Percentiles rank a stretch among this genome's conserved stretches.
phyloP scores from a whole-genome alignment of 2,797 vertebrate genomes.

The Morus bassanus region DNA sequence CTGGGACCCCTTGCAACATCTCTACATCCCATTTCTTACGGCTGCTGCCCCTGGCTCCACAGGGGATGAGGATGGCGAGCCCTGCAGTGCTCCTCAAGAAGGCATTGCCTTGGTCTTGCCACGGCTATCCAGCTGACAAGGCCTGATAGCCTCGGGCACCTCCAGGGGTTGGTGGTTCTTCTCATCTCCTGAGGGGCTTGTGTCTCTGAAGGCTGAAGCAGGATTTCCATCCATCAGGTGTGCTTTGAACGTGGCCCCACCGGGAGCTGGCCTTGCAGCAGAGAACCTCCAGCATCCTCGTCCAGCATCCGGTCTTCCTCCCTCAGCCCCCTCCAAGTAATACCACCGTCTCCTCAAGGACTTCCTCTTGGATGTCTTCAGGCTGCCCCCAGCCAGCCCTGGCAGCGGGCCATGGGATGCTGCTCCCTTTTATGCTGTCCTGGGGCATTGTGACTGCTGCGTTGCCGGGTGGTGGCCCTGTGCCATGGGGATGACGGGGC shows the following conservation, averaged over 20 bases:
- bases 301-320: not conserved
- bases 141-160: too few relatives aligned
- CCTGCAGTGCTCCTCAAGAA: not conserved
- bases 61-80: not conserved
- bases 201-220: not conserved
- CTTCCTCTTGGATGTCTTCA: too few relatives aligned
- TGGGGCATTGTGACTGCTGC: not conserved
- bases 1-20: not conserved
- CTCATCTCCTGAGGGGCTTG: too few relatives aligned
- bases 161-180: not conserved
- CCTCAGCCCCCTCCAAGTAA: not conserved
- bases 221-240: not conserved
- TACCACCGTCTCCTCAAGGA: not conserved
- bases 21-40: not conserved
- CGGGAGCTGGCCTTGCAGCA: not conserved
- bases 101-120: not conserved
- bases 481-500: not conserved
- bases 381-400: too few relatives aligned
- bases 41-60: not conserved
- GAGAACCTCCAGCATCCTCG: too few relatives aligned
- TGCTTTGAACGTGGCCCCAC: not conserved
- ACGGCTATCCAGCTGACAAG: not conserved
- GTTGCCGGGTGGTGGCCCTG: not conserved
- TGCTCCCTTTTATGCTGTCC: too few relatives aligned
- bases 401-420: too few relatives aligned